Percentiles rank a stretch among this genome's conserved stretches.
Conservation (phyloP, 1,140 invertebrate species). For the Drosophila ogumai region DNA sequence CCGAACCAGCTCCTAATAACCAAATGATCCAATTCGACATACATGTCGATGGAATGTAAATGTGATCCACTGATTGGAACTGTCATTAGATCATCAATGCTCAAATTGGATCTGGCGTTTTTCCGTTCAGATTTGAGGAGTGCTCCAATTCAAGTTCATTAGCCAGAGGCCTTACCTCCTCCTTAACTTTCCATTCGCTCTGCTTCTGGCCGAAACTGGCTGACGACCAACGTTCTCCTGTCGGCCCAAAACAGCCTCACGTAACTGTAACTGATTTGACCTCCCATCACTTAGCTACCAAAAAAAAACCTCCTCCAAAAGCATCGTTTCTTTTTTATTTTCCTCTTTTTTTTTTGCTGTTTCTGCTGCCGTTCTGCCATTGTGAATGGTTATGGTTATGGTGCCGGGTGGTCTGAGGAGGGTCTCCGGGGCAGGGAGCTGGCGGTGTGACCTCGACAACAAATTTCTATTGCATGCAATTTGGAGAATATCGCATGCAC, state of each 20-base stretch:
- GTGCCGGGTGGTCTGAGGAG: constrained; percentile 18
- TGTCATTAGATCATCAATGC: constrained; percentile 42
- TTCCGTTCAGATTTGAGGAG: constrained; percentile 24
- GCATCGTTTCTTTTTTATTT: constrained; percentile 26
- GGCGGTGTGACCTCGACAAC: constrained; percentile 51
- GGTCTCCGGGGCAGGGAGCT: constrained; percentile 1
- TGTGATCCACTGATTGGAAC: constrained; percentile 32
- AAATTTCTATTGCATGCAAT: constrained; percentile 71
- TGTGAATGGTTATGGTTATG: constrained; percentile 37
- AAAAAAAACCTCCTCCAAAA: constrained; percentile 47
- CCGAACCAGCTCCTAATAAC: constrained; percentile 10
- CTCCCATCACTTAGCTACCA: constrained; percentile 62
- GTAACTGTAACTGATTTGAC: constrained; percentile 62
- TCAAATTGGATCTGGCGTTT: constrained; percentile 18
- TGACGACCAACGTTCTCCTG: constrained; percentile 39
- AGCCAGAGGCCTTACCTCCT: constrained; percentile 35
- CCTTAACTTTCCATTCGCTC: constrained; percentile 51
- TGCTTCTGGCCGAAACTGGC: constrained; percentile 29
- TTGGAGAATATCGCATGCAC: constrained; percentile 65
- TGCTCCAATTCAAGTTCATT: constrained; percentile 55
- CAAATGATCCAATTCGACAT: constrained; percentile 27
- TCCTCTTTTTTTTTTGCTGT: constrained; percentile 10
- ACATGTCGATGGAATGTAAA: constrained; percentile 33
- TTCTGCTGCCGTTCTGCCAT: constrained; percentile 41
- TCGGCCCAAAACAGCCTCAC: constrained; percentile 40